Evolutionary conservation across 2,888 invertebrate species (phyloP).

Genomic region (Ophion costatus): DNA sequence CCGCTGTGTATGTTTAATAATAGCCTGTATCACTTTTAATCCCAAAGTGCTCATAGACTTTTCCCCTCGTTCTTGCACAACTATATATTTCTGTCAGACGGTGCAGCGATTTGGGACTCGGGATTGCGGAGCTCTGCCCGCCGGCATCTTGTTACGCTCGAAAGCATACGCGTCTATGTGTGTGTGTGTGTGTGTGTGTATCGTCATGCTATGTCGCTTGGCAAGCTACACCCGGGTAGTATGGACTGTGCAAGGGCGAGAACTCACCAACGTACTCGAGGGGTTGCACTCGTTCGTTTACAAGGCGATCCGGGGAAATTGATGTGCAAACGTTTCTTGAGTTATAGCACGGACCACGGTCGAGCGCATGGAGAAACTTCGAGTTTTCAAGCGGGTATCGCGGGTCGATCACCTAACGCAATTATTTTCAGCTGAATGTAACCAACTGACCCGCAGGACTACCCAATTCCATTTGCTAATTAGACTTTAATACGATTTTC

Average conservation of each 20-base stretch:
- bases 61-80: constrained; percentile 4
- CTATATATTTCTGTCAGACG: constrained; percentile 33
- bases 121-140: constrained; percentile 30
- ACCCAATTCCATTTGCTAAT: constrained; percentile 76
- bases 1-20: neutral
- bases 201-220: constrained; percentile 11
- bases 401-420: constrained; percentile 70
- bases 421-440: constrained; percentile 72
- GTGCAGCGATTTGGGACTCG: constrained; percentile 18
- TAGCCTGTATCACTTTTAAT: constrained; percentile 19
- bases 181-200: constrained; percentile 5
- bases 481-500: constrained; percentile 74
- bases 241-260: constrained; percentile 38
- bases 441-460: constrained; percentile 54
- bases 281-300: constrained; percentile 35
- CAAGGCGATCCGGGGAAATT: constrained; percentile 70
- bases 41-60: constrained; percentile 13
- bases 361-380: neutral
- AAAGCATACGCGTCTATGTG: neutral
- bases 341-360: constrained; percentile 70
- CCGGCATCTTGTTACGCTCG: constrained; percentile 33
- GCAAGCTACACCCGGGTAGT: constrained; percentile 3
- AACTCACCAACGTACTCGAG: constrained; percentile 18
- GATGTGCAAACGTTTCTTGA: constrained; percentile 78
- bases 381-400: constrained; percentile 33